Conservation (phyloP, 2,113 vertebrate genomes). For the Dicerorhinus sumatrensis region DNA sequence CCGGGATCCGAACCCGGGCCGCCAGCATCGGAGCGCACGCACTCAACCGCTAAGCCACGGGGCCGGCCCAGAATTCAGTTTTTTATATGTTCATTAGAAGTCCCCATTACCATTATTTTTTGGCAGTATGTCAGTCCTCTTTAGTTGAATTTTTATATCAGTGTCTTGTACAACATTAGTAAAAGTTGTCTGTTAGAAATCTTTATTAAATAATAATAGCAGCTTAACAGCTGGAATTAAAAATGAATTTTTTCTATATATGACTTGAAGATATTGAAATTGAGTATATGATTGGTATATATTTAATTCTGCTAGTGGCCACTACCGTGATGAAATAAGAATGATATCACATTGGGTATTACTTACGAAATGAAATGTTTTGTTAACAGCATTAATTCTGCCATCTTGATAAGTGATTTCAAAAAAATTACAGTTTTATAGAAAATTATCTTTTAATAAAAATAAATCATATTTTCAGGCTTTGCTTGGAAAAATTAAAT, state of each 20-base stretch:
- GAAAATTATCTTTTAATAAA: conserved; percentile 33
- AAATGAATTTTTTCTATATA: conserved; percentile 18
- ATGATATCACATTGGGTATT: not conserved
- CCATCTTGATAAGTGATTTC: not conserved
- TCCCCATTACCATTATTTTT: not conserved
- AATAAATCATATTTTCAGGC: not conserved
- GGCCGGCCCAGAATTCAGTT: not conserved
- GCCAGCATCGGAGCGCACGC: no score
- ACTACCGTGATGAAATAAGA: not conserved
- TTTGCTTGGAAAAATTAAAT: conserved; percentile 36
- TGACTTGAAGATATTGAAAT: not conserved
- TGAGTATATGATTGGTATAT: not conserved
- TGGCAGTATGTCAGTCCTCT: not conserved
- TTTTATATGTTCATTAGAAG: not conserved
- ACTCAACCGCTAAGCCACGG: no score
- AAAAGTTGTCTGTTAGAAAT: conserved; percentile 19
- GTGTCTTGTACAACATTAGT: not conserved
- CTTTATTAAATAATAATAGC: not conserved
- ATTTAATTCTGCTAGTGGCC: not conserved
- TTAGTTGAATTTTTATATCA: not conserved
- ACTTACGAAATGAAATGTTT: conserved; percentile 6
- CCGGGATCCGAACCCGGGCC: no score
- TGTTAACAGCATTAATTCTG: not conserved
- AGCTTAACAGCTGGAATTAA: not conserved
- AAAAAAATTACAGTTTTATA: not conserved